Base-by-base conservation (phyloP, 2,113 vertebrate genomes). In the Chlorodrepanis virens region DNA sequence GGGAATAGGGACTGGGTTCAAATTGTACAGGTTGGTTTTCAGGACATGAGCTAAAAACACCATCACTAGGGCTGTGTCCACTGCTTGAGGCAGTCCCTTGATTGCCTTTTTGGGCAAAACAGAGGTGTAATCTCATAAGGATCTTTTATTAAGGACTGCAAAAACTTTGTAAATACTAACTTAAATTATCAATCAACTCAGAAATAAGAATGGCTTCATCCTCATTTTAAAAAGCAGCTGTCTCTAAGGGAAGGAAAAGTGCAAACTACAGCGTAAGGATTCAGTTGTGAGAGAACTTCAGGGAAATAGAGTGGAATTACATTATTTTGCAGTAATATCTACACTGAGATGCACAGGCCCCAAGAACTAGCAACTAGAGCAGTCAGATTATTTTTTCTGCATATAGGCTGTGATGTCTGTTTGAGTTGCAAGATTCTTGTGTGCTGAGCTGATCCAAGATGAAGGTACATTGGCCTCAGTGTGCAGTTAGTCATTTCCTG, bases 401-500 rank as follows among this genome's bases (percentile, higher is more conserved):
- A 1, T 54, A 14, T 45, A 61, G 67, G 54, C 67, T 74, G 59
- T 23, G 84, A 53, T 96, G 89, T 95, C 93, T 90, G 57, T 95
- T 91, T 93, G 88, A 86, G 87, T 88, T 81, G 85, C 71, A 49
- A 6, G 71, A 92, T 88, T 87, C 85, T 52, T 87, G 60, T 83
- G 78, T 27, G 44, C 75, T 71, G 92, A 88, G 88, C 71, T 86
- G 79, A 94, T 90, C 79, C 40, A 35, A 96, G 93, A 60, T 67
- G 94, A 97, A 97, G 95, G 94, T 94, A 14, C 74, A 31, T 67
- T 89, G 68, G 91, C 94, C 72, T 59, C 80, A 67, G 86, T 11
- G 76, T 74, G 52, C 87, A 77, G 39, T 96, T 95, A 95, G 95
- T 96, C 78, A 93, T 93, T 96, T 97, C 93, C 94, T 96, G 93